Conservation (phyloP, 1,140 invertebrate genomes). For the Rhagoletis pomonella region DNA sequence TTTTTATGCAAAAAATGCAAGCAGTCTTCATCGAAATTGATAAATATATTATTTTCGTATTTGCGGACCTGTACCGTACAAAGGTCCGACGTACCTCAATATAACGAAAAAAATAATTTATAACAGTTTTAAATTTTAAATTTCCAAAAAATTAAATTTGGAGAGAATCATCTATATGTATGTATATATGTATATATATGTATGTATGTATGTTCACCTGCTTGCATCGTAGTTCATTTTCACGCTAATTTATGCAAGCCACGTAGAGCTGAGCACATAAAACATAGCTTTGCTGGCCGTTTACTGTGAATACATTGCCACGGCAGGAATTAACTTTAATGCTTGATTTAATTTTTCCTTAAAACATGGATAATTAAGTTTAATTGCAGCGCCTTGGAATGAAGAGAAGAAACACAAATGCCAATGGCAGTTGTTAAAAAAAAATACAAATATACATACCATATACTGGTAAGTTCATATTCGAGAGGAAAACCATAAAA, state of each 20-base stretch:
- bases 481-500: no score
- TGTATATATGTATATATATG: no score
- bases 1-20: no score
- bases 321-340: background rate
- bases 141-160: no score
- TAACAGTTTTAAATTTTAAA: no score
- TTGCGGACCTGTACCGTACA: no score
- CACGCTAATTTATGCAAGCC: background rate
- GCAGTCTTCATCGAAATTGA: no score
- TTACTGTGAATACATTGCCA: background rate
- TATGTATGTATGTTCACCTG: background rate
- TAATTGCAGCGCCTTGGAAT: background rate
- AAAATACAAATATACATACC: background rate
- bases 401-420: background rate
- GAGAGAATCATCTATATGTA: no score
- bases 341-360: background rate
- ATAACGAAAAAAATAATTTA: no score
- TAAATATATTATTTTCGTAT: no score
- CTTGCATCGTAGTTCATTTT: background rate
- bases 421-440: background rate
- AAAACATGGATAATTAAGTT: background rate
- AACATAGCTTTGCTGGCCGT: background rate
- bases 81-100: no score
- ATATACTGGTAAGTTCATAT: no score
- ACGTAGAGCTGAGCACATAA: background rate